Base-by-base conservation (phyloP, 2,113 vertebrate species). In the Antennarius striatus region DNA sequence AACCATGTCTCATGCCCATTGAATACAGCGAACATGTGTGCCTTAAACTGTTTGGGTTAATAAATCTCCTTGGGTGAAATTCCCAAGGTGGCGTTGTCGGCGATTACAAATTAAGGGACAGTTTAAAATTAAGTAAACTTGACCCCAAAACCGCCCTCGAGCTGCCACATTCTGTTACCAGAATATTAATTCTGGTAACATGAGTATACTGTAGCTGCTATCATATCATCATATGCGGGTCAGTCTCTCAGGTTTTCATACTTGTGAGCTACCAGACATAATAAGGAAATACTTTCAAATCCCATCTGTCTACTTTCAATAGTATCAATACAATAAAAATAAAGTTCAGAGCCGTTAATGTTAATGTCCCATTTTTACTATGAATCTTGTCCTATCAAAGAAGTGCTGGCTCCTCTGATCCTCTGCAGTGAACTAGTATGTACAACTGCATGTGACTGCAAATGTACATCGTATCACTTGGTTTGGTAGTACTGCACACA, bases 331-430 rank as follows among this genome's bases (percentile, higher is more conserved):
- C 52, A 22, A 42, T 15, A 45, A 65, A 52, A 52, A 36, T 2
- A 53, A 22, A 43, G 2, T 4, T 47, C 13, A 39, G 13, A 17
- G 12, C 28, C 29, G 29, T 32, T 29, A 16, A 9, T 45, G n/a
- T 53, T 54, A 66, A 49, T n/a, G 12, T 71, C 43, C 63, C 5
- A 52, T 57, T 63, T 66, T 54, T 36, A 17, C 66, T 53, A 15
- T 22, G 17, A 53, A 52, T 40, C 46, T 40, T 15, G 45, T 43
- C 50, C n/a, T 39, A 9, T 6, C 15, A 62, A 30, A 46, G 13
- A 28, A 22, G 22, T 22, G 22, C 22, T 22, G 22, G 22, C 22
- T 51, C 4, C 36, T 29, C 14, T 10, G 29, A 22, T 63, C 6
- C 28, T 47, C 40, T 45, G 43, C 12, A 36, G 56, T 45, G 39